These are phyloP conservation scores for Drosophila grimshawi DNA, from an alignment of 1,140 invertebrate species.

Conservation along the genomic window DNA sequence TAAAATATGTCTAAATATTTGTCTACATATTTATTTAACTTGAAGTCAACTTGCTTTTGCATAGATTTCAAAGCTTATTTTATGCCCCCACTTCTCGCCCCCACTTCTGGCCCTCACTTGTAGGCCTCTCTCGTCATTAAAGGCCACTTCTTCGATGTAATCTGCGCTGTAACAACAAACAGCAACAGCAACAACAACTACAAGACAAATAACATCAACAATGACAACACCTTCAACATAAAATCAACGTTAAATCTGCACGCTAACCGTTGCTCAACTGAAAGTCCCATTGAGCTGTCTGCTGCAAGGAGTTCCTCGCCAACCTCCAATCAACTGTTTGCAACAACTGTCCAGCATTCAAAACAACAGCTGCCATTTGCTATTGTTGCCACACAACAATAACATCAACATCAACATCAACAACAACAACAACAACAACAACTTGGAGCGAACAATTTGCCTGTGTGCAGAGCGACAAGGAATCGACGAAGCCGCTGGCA, in stretches of 20 bases:
- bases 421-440: conserved; percentile 28
- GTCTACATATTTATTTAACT: not conserved
- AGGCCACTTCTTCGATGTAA: conserved; percentile 34
- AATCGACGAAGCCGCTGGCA: conserved; percentile 29
- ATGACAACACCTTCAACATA: conserved; percentile 46
- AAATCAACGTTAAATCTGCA: conserved; percentile 29
- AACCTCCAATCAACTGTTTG: not conserved
- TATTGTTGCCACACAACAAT: conserved; percentile 47
- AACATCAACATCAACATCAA: conserved; percentile 38
- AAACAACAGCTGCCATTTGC: conserved; percentile 64
- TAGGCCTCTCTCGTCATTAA: conserved; percentile 43
- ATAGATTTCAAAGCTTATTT: not conserved
- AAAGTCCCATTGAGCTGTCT: conserved; percentile 25
- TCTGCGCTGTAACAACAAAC: conserved; percentile 39
- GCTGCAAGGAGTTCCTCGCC: not conserved
- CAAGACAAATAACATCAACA: conserved; percentile 51
- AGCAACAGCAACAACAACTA: conserved; percentile 17
- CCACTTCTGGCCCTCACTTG: conserved; percentile 1
- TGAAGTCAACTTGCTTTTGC: not conserved
- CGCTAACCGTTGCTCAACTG: conserved; percentile 35
- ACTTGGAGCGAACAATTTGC: conserved; percentile 60
- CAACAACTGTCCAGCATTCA: conserved; percentile 19
- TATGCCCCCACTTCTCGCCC: not conserved
- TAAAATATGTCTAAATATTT: not conserved
- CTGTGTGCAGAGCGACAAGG: conserved; percentile 62